Percentiles rank a stretch among this genome's conserved stretches.
These are phyloP conservation scores for Blera fallax DNA, from an alignment of 2,888 invertebrate species.

Conservation along the genomic window DNA sequence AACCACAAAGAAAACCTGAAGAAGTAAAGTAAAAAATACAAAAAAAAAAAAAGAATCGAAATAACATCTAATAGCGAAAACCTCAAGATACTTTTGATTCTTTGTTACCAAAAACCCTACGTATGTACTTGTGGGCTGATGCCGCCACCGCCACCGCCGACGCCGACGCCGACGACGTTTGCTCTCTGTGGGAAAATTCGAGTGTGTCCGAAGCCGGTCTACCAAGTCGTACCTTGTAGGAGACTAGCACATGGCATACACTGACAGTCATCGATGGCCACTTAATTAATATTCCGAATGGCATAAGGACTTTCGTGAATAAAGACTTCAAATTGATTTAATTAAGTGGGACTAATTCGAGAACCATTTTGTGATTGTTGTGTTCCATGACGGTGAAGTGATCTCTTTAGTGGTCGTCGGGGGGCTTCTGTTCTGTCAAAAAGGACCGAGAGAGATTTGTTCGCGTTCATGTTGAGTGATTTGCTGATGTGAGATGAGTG, in stretches of 20 bases:
- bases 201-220: background rate
- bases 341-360: conserved; percentile 70
- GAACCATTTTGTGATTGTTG: conserved; percentile 46
- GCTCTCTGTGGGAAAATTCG: conserved; percentile 7
- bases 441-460: conserved; percentile 38
- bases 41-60: background rate
- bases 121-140: background rate
- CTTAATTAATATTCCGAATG: conserved; percentile 72
- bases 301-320: conserved; percentile 70
- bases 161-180: no score
- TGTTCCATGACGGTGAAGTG: conserved; percentile 40
- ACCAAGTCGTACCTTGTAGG: background rate
- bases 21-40: background rate
- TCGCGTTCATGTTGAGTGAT: conserved; percentile 49
- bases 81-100: conserved; percentile 7
- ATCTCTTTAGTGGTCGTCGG: conserved; percentile 34
- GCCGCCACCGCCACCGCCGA: no score
- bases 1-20: background rate
- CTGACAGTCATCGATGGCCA: conserved; percentile 47
- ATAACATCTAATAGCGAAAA: background rate
- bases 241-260: background rate
- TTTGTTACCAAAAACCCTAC: background rate
- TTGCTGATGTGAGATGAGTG: conserved; percentile 19
- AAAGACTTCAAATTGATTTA: conserved; percentile 71
- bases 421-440: conserved; percentile 42